These are phyloP conservation scores for Metopolophium dirhodum DNA, from an alignment of 1,140 invertebrate species.

Conservation along the genomic window DNA sequence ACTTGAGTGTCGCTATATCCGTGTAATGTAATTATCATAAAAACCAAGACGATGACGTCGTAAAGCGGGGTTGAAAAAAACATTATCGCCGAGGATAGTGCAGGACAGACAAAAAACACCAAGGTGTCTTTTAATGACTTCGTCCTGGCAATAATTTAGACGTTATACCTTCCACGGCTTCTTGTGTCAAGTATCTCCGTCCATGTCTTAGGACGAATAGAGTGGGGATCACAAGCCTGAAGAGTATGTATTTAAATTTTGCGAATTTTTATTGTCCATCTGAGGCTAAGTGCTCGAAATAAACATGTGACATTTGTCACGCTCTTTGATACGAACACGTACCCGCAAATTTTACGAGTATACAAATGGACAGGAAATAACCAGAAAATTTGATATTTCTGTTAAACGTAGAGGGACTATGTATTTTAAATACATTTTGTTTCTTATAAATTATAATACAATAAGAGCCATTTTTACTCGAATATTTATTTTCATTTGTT, in stretches of 20 bases:
- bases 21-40: constrained; percentile 47
- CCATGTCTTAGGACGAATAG: neutral
- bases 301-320: constrained; percentile 30
- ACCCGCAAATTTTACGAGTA: constrained; percentile 52
- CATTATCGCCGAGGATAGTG: constrained; percentile 18
- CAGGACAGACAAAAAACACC: constrained; percentile 27
- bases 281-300: constrained; percentile 13
- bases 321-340: constrained; percentile 53
- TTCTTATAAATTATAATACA: neutral
- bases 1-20: neutral
- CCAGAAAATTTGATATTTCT: constrained; percentile 33
- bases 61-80: constrained; percentile 48
- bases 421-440: neutral
- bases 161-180: constrained; percentile 38
- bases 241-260: neutral
- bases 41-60: constrained; percentile 47
- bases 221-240: neutral
- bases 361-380: constrained; percentile 1
- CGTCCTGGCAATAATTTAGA: constrained; percentile 53
- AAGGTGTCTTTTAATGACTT: constrained; percentile 51
- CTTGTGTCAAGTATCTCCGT: constrained; percentile 20
- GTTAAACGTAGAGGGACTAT: neutral
- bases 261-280: constrained; percentile 34
- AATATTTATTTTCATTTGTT: neutral
- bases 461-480: neutral